Base-by-base conservation (phyloP, 2,888 invertebrate genomes). In the Tetanocera ferruginea region DNA sequence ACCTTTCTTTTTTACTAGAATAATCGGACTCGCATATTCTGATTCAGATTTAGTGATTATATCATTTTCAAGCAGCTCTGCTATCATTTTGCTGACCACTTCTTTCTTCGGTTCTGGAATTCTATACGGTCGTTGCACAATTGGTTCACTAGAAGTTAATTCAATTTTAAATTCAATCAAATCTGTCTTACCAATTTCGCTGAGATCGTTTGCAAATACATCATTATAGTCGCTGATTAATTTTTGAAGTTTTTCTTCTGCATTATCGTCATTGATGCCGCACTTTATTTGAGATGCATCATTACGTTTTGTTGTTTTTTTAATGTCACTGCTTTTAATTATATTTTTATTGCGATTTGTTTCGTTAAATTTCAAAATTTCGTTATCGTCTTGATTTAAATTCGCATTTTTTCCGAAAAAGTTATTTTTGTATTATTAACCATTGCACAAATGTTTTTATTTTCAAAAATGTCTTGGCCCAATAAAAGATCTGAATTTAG, bases 1-100 rank as follows among this genome's bases (percentile, higher is more conserved):
- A 73, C 80, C 49, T 71, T 79, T 77, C 69, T 80, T 80, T 66
- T 78, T 79, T 0, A 80, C 76, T 19, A 81, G 23, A 19, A 79
- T 71, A 9, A 80, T 79, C 1, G 81, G 79, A 49, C 80, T 81
- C 0, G 77, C 78, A 43, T 75, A 80, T 57, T 77, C 77, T 2
- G 78, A 79, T 52, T 57, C 73, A 3, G 79, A 80, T 37, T 78
- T 62, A 23, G 6, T 25, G 31, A 80, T 78, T 5, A 81, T 79
- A 19, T 78, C 76, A 28, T 81, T 79, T 6, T n/a, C 6, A 11
- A 75, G 51, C 3, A 81, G 67, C 34, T 81, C 76, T 9, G 66
- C 51, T 9, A 80, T 74, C 74, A 80, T 78, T 52, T 70, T 6
- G 11, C 28, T 60, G 5, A 80, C 71, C 0, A 64, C 23, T 9